Evolutionary conservation across 2,113 vertebrate species (phyloP).

Genomic region (Podarcis raffonei): DNA sequence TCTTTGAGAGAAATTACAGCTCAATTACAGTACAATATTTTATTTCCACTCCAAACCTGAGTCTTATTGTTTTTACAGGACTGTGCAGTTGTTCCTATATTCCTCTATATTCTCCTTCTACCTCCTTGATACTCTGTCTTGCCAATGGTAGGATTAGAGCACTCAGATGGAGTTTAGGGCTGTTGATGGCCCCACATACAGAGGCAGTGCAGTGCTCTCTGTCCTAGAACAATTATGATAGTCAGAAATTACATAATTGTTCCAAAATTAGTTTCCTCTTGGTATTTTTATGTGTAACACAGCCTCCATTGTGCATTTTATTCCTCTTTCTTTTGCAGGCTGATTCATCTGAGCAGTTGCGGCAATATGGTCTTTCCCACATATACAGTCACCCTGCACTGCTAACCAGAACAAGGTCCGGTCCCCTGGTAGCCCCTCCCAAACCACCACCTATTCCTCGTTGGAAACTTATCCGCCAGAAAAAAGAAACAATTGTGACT

Average conservation of each 20-base stretch:
- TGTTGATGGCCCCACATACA: neutral
- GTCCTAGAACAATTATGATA: neutral
- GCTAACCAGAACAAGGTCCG: constrained; percentile 82
- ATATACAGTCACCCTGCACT: constrained; percentile 84
- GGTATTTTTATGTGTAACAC: neutral
- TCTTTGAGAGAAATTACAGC: neutral
- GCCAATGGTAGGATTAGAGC: neutral
- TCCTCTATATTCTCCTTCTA: neutral
- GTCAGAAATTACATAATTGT: neutral
- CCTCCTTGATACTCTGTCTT: neutral
- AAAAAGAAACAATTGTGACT: constrained; percentile 75
- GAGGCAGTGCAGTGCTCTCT: neutral
- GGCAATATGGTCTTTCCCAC: constrained; percentile 84
- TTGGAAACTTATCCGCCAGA: constrained; percentile 88
- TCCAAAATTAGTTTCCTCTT: neutral
- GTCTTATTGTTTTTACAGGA: neutral
- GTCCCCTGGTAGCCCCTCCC: constrained; percentile 76
- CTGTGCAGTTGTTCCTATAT: neutral
- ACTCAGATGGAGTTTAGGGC: neutral
- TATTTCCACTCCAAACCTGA: neutral
- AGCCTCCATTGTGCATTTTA: neutral
- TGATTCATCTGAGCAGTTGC: constrained; percentile 83
- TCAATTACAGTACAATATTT: neutral
- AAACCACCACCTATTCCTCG: constrained; percentile 71
- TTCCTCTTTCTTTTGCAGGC: constrained; percentile 68